Evolutionary conservation across 1,140 invertebrate species (phyloP).

Genomic region (Eumeta japonica): DNA sequence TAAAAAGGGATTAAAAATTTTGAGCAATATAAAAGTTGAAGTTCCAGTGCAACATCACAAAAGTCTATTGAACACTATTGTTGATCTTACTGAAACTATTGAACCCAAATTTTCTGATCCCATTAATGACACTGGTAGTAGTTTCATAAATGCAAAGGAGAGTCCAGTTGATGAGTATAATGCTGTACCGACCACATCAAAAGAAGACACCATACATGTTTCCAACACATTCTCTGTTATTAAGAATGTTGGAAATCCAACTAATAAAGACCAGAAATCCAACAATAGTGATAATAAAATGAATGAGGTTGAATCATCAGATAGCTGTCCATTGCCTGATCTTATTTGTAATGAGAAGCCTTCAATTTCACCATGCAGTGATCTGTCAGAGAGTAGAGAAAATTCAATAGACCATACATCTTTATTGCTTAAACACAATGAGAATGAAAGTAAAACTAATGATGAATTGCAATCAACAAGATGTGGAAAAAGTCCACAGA

Average conservation of each 20-base stretch:
- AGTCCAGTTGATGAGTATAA: conserved; percentile 1
- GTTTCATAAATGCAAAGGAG: conserved; percentile 4
- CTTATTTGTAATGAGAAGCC: conserved; percentile 54
- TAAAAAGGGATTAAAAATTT: conserved; percentile 49
- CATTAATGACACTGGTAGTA: too few species aligned
- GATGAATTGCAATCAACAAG: conserved; percentile 10
- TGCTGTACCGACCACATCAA: conserved; percentile 3
- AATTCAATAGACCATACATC: conserved; percentile 33
- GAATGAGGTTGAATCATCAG: conserved; percentile 36
- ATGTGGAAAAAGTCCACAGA: conserved; percentile 16
- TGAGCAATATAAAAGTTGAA: conserved; percentile 56
- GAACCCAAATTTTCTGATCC: conserved; percentile 33
- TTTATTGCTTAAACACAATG: conserved; percentile 25
- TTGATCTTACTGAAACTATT: conserved; percentile 45
- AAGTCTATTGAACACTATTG: conserved; percentile 45
- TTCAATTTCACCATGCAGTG: conserved; percentile 52
- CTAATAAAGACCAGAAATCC: conserved; percentile 32
- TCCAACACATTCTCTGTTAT: conserved; percentile 49
- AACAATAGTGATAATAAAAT: conserved; percentile 30
- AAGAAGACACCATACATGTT: conserved; percentile 8
- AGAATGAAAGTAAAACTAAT: conserved; percentile 3
- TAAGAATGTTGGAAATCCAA: conserved; percentile 44
- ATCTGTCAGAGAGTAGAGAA: conserved; percentile 45
- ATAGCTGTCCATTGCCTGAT: conserved; percentile 47
- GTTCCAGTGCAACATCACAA: conserved; percentile 48